Evolutionary conservation across 1,140 invertebrate species (phyloP), one percentile per base, ranked within the genome.

Genomic region (Venturia canescens): DNA sequence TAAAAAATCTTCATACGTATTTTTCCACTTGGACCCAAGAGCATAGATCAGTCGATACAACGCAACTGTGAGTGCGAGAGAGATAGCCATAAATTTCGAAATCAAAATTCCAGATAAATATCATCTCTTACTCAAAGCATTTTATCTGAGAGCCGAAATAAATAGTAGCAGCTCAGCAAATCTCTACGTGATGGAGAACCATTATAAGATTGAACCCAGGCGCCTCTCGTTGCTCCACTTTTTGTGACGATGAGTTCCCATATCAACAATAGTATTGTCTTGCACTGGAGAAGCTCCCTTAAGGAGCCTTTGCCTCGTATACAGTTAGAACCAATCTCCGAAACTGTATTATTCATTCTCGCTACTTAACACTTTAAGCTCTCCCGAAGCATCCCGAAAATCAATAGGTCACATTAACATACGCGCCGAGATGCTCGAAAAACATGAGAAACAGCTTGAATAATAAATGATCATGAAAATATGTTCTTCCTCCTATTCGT

Each of bases 121-220:
- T 11, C n/a, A 26, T 23, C 16, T 63, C 23, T 63, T 3, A 11
- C 1, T 0, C 4, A 26, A 63, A 26, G 60, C 23, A 63, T 23
- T 63, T 63, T 26, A 13, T 15, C n/a, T 23, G 23, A 63, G 23
- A 63, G 60, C 60, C 5, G 23, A 63, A 26, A 63, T 7, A 63
- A 63, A 63, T 23, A 13, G 23, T 26, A 9, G 15, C 21, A 23
- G n/a, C 60, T 63, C 11, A 13, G 60, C 5, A 23, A 63, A 63
- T 63, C 60, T 26, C 27, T 63, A 26, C 60, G 60, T 63, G 60
- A 63, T 63, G 16, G 23, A 63, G 60, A 63, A 26, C 60, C 60
- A 63, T 63, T 63, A 13, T 63, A 11, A 63, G 60, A 63, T 63
- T 63, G 21, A 63, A 26, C 23, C 23, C 7, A 26, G 23, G 21